Percentiles rank a stretch among this genome's conserved stretches.
These are phyloP conservation scores for Theodoxus fluviatilis DNA, from an alignment of 2,888 invertebrate species.

Conservation along the genomic window DNA sequence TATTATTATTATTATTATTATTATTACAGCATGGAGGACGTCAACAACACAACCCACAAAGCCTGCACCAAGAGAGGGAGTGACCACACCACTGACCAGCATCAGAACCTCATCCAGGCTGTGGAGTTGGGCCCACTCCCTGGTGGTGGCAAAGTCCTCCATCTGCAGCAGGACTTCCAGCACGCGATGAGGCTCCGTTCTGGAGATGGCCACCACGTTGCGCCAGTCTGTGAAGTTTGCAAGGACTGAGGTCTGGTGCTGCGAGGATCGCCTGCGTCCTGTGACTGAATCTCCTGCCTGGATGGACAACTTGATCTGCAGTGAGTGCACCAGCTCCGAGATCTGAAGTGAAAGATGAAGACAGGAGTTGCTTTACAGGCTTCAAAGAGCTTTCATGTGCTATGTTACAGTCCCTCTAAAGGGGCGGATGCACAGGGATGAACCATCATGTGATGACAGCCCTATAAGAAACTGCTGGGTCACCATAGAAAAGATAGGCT, in stretches of 20 bases:
- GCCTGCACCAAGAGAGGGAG: too few species aligned
- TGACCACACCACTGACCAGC: conserved; percentile 34
- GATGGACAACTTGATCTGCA: conserved; percentile 47
- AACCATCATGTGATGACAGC: too few species aligned
- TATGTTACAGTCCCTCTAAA: too few species aligned
- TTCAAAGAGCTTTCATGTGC: too few species aligned
- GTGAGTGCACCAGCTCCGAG: conserved; percentile 51
- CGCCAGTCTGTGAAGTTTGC: conserved; percentile 51
- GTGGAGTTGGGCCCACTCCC: conserved; percentile 50
- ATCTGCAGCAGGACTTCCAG: conserved; percentile 49
- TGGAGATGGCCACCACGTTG: conserved; percentile 40
- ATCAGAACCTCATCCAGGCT: conserved; percentile 37
- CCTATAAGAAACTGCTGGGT: too few species aligned
- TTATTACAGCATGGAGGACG: too few species aligned
- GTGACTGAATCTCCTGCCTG: conserved; percentile 37
- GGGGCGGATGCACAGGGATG: too few species aligned
- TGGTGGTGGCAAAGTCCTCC: conserved; percentile 50
- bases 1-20: too few species aligned
- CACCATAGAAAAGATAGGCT: too few species aligned
- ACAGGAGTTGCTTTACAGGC: too few species aligned
- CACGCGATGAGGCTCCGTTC: conserved; percentile 43
- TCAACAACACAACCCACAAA: too few species aligned
- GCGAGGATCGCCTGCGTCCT: conserved; percentile 34
- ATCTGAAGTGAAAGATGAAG: conserved; percentile 40
- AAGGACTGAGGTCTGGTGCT: conserved; percentile 36